Base-by-base conservation (phyloP, 2,797 vertebrate genomes). In the Arremon aurantiirostris region DNA sequence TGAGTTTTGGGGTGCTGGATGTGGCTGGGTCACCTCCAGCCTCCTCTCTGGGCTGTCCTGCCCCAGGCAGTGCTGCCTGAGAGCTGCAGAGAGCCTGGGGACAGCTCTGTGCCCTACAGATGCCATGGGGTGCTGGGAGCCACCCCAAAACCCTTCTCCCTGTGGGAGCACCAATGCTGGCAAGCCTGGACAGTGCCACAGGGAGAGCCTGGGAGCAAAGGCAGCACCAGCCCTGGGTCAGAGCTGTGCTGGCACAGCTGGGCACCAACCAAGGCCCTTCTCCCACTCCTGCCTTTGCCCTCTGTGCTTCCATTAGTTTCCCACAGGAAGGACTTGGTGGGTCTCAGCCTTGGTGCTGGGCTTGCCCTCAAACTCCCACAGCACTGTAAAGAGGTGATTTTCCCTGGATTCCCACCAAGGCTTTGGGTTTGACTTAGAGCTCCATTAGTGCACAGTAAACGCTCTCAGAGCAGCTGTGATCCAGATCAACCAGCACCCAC, bases 161-260 rank as follows among this genome's bases (percentile, higher is more conserved):
- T 3, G 27, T 1, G 2, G 50, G 30, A 61, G 4, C 71, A 34
- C 14, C 2, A 1, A 1, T 1, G 4, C 56, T 30, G 60, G 34
- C 24, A 41, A 59, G 19, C 15, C 85, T 44, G 32, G 66, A 5
- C 37, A 1, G 2, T 3, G 6, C 16, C 3, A 2, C 2, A 3
- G 12, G 0, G 3, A 37, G 50, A 68, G 21, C 11, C 1, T 49
- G 71, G 68, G 10, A 78, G 32, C 0, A 0, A 28, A 3, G 0
- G 44, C 20, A 41, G 7, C n/a, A 19, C 17, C 47, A 30, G 26
- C 22, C 37, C 59, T 0, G 0, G 35, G 39, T 52, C 78, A 53
- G 75, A 34, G 68, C 56, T 0, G 0, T 2, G 46, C 57, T 46
- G 79, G 50, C 8, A 41, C 61, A 56, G 39, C 85, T 11, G 61